Evolutionary conservation across 2,113 vertebrate genomes (phyloP).

Genomic region (Pseudorasbora parva): DNA sequence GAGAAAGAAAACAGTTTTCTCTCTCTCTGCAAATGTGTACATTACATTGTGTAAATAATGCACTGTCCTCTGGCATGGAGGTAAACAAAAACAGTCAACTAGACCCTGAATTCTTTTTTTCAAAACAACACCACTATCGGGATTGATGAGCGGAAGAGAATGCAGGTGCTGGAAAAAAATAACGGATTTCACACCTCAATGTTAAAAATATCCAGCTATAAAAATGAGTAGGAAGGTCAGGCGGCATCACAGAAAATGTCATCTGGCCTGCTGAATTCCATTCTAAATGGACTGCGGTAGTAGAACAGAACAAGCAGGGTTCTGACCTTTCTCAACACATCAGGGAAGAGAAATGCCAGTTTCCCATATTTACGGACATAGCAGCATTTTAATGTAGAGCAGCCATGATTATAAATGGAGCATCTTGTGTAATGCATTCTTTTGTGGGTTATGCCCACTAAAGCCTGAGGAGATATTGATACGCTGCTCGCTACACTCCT

Average conservation of each 20-base stretch:
- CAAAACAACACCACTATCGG: not conserved
- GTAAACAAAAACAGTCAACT: too few species aligned
- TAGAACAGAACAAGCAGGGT: constrained; percentile 46
- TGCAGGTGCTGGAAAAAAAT: constrained; percentile 52
- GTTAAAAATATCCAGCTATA: constrained; percentile 64
- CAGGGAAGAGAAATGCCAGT: constrained; percentile 74
- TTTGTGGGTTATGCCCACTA: constrained; percentile 32
- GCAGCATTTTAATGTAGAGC: constrained; percentile 64
- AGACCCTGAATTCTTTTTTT: too few species aligned
- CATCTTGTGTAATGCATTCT: constrained; percentile 19
- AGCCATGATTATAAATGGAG: constrained; percentile 39
- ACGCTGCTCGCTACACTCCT: not conserved
- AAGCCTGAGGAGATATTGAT: constrained; percentile 26
- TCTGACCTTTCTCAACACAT: constrained; percentile 75
- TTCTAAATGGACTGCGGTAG: constrained; percentile 58
- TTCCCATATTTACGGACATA: constrained; percentile 70
- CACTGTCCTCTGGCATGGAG: not conserved
- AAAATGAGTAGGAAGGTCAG: constrained; percentile 70
- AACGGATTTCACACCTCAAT: constrained; percentile 44
- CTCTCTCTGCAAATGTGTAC: constrained; percentile 13
- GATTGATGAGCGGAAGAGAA: constrained; percentile 21
- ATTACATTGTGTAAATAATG: not conserved
- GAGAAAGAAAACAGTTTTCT: not conserved
- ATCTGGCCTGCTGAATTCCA: constrained; percentile 66
- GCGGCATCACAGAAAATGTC: constrained; percentile 72